Percentiles rank a stretch among this genome's conserved stretches.
phyloP scores from a whole-genome alignment of 92 coral and sea anemone genomes.

The Bergia sp. region DNA sequence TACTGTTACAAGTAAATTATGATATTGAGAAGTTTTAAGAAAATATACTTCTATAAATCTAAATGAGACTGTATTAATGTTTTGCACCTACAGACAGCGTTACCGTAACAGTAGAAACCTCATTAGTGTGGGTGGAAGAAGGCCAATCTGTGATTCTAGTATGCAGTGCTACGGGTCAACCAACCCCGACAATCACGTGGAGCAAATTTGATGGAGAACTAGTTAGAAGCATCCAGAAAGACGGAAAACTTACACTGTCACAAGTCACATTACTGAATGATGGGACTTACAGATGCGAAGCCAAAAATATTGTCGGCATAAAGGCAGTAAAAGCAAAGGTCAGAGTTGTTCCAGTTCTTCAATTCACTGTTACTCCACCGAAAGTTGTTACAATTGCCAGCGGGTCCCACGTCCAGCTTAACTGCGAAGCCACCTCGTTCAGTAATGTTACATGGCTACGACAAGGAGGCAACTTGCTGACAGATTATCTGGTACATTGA shows the following conservation, averaged over 20 bases:
- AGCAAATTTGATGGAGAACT: background rate
- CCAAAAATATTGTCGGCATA: background rate
- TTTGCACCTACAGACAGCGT: background rate
- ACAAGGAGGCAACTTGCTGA: background rate
- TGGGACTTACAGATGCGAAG: background rate
- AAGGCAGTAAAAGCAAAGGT: background rate
- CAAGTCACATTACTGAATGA: background rate
- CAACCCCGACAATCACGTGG: constrained; percentile 28
- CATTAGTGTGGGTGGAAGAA: constrained; percentile 1
- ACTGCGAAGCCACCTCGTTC: background rate
- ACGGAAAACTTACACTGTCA: background rate
- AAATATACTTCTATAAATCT: too few relatives aligned
- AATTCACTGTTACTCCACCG: background rate
- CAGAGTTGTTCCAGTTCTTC: background rate
- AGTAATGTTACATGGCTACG: background rate
- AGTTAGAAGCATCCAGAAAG: background rate
- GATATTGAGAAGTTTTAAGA: too few relatives aligned
- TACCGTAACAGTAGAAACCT: background rate
- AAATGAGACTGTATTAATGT: background rate
- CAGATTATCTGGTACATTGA: background rate
- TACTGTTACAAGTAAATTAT: too few relatives aligned
- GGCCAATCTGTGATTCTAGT: constrained; percentile 11
- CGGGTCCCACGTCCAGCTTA: background rate
- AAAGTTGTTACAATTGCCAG: background rate
- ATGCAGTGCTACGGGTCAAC: constrained; percentile 14